phyloP scores from a whole-genome alignment of 2,113 vertebrate species.

The Siniperca knerii region DNA sequence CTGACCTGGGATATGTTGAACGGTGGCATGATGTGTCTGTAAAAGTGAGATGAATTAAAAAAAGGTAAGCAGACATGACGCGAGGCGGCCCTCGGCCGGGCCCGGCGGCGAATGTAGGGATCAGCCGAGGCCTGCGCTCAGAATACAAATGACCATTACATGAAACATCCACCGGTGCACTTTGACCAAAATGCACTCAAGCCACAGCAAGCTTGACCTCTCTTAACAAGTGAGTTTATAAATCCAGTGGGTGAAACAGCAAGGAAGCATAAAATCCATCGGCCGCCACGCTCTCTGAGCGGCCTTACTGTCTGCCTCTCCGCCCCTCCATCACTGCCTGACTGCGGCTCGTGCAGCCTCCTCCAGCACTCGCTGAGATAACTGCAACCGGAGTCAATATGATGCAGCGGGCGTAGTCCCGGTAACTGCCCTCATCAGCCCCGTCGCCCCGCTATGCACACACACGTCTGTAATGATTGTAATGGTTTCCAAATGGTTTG shows the following conservation, averaged over 20 bases:
- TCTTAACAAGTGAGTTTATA: slow-evolving; percentile 63
- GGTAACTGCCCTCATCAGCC: slow-evolving; percentile 73
- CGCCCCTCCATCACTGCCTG: slow-evolving; percentile 44
- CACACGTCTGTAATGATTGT: slow-evolving; percentile 70
- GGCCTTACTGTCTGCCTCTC: slow-evolving; percentile 61
- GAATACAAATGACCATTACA: slow-evolving; percentile 59
- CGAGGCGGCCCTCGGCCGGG: not conserved
- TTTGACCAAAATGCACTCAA: slow-evolving; percentile 63
- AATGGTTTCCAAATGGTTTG: slow-evolving; percentile 64
- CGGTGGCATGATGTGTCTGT: not conserved
- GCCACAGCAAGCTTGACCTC: slow-evolving; percentile 44
- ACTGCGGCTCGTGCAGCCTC: slow-evolving; percentile 40
- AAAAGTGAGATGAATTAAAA: slow-evolving; percentile 11
- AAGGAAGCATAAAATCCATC: slow-evolving; percentile 74
- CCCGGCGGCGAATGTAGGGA: slow-evolving; percentile 17
- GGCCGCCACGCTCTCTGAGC: slow-evolving; percentile 57
- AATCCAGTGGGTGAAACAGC: slow-evolving; percentile 63
- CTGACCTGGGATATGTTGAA: slow-evolving; percentile 24
- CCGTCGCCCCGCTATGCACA: slow-evolving; percentile 42
- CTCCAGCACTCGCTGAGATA: slow-evolving; percentile 57
- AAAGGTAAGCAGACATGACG: slow-evolving; percentile 17
- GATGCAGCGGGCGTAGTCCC: slow-evolving; percentile 49
- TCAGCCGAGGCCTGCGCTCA: slow-evolving; percentile 13
- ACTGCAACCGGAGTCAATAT: slow-evolving; percentile 67
- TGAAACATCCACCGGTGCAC: slow-evolving; percentile 41